These are phyloP conservation scores for Acanthosepion pharaonis DNA, from an alignment of 2,888 invertebrate species.

Conservation along the genomic window DNA sequence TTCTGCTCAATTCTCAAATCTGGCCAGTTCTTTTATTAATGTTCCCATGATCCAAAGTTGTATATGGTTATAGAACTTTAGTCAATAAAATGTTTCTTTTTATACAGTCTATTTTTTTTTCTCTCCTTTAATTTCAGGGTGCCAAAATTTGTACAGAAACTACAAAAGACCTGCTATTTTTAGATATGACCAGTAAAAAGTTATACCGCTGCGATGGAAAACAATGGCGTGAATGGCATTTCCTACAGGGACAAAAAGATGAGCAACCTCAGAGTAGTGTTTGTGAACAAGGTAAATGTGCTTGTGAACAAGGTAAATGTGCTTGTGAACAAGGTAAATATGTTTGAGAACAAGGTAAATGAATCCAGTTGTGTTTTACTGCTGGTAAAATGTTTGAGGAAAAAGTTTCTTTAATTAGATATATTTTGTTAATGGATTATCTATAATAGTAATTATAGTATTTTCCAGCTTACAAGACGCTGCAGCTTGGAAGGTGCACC, in stretches of 20 bases:
- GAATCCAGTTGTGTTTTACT: background rate
- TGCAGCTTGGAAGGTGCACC: too few relatives aligned
- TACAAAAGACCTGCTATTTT: constrained; percentile 70
- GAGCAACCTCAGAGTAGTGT: constrained; percentile 58
- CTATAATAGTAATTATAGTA: too few relatives aligned
- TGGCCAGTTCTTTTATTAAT: too few relatives aligned
- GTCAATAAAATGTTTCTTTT: background rate
- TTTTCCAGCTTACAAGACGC: too few relatives aligned
- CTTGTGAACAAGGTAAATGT: background rate
- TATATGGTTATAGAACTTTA: too few relatives aligned
- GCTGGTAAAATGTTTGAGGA: too few relatives aligned
- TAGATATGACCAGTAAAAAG: constrained; percentile 66
- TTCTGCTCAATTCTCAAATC: too few relatives aligned
- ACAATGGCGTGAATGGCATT: constrained; percentile 67
- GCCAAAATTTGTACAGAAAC: constrained; percentile 66
- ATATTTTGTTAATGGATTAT: too few relatives aligned
- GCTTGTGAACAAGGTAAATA: background rate
- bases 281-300: constrained; percentile 61
- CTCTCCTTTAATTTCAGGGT: constrained; percentile 53
- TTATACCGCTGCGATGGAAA: constrained; percentile 71
- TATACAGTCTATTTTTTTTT: background rate
- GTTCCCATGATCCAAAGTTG: too few relatives aligned
- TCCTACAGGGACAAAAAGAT: constrained; percentile 53
- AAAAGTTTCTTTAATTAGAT: too few relatives aligned
- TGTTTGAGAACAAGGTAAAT: background rate